Percentiles rank a stretch among this genome's conserved stretches.
Conservation (phyloP, 2,888 invertebrate genomes). For the Fabriciana adippe region DNA sequence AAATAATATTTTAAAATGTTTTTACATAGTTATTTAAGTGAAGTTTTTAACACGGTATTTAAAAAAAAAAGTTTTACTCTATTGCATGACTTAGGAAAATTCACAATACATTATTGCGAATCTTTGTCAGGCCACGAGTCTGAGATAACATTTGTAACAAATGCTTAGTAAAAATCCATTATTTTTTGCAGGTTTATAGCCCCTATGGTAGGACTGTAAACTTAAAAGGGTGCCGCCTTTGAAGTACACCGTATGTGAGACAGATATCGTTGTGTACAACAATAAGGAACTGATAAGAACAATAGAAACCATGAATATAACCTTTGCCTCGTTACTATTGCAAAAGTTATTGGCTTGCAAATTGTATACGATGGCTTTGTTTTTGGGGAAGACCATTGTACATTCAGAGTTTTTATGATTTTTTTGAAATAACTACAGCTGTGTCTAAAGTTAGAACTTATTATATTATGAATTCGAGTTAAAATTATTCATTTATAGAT, state of each 20-base stretch:
- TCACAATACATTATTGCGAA: slow-evolving; percentile 14
- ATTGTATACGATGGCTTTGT: slow-evolving; percentile 9
- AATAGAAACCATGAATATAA: slow-evolving; percentile 29
- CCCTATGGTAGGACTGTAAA: slow-evolving; percentile 12
- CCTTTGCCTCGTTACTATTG: slow-evolving; percentile 27
- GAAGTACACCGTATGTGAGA: slow-evolving; percentile 61
- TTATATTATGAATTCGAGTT: no score
- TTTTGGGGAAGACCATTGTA: slow-evolving; percentile 1
- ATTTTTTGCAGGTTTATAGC: slow-evolving; percentile 32
- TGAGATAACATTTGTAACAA: neutral
- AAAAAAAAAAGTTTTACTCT: no score
- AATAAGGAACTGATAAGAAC: slow-evolving; percentile 59
- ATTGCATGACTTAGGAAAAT: no score
- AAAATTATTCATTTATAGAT: no score
- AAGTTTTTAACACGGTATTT: no score
- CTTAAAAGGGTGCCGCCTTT: slow-evolving; percentile 48
- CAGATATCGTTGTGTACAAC: slow-evolving; percentile 49
- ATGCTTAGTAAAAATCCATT: slow-evolving; percentile 7
- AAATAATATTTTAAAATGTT: no score
- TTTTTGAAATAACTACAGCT: neutral
- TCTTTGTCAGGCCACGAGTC: slow-evolving; percentile 4
- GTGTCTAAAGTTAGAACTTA: neutral
- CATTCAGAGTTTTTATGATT: neutral
- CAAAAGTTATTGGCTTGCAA: slow-evolving; percentile 19
- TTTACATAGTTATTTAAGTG: no score